phyloP scores from a whole-genome alignment of 2,888 invertebrate species.

The Ecliptopera silaceata region DNA sequence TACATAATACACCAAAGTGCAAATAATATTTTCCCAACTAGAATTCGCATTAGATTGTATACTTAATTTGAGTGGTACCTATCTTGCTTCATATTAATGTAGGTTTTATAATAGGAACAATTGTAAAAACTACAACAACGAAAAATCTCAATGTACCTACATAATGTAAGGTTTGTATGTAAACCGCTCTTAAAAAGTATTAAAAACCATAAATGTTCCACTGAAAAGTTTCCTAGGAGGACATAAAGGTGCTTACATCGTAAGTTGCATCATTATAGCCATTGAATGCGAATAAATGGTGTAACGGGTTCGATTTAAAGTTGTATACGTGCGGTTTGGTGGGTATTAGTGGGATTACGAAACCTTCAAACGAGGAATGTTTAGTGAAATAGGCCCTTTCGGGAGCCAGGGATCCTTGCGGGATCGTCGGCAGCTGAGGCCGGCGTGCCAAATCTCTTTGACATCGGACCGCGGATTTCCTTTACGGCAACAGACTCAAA shows the following conservation, averaged over 20 bases:
- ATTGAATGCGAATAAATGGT: slow-evolving; percentile 40
- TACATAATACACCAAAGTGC: no score
- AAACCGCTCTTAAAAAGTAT: background rate
- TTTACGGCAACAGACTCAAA: slow-evolving; percentile 28
- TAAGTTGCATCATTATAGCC: slow-evolving; percentile 25
- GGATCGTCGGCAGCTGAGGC: slow-evolving; percentile 53
- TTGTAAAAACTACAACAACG: no score
- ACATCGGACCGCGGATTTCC: slow-evolving; percentile 39
- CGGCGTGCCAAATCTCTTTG: slow-evolving; percentile 43
- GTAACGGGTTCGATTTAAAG: slow-evolving; percentile 49
- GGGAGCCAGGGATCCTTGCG: slow-evolving; percentile 43
- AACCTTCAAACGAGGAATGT: slow-evolving; percentile 52
- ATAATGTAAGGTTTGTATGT: background rate
- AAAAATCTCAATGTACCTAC: no score
- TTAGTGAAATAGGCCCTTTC: slow-evolving; percentile 50
- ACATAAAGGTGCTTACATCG: slow-evolving; percentile 9
- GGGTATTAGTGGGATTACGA: slow-evolving; percentile 56
- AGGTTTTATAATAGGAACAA: no score
- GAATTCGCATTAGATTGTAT: no score
- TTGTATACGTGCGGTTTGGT: slow-evolving; percentile 55
- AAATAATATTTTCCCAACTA: no score
- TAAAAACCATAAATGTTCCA: background rate
- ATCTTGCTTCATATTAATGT: no score
- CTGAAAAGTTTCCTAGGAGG: background rate
- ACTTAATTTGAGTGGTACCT: no score